Conservation (phyloP, 2,797 vertebrate species). For the Smutsia temminckii region DNA sequence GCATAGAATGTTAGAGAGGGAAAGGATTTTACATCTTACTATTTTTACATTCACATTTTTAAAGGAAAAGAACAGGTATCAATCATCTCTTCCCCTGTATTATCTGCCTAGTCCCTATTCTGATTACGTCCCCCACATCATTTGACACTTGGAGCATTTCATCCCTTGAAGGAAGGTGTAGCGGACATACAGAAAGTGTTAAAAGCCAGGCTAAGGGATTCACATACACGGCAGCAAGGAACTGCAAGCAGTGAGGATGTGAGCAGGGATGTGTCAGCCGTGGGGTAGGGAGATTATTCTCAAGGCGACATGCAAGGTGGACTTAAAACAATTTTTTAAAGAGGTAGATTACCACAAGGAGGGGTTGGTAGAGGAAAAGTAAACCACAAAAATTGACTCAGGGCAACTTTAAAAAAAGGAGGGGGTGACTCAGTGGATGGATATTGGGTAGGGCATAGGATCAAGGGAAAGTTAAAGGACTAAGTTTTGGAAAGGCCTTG, state of each 20-base stretch:
- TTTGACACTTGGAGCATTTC: background rate
- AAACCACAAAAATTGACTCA: background rate
- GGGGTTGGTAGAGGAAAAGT: background rate
- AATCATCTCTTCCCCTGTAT: background rate
- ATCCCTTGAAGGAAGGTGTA: background rate
- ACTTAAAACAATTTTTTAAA: background rate
- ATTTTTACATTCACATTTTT: background rate
- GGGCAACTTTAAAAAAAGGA: background rate
- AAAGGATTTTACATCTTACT: background rate
- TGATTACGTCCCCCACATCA: background rate
- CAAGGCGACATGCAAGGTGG: background rate
- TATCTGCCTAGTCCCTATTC: background rate
- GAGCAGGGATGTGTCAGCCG: background rate
- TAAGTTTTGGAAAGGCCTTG: background rate
- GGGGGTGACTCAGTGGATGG: background rate
- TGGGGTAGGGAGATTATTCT: background rate
- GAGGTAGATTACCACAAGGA: background rate
- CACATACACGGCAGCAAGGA: background rate
- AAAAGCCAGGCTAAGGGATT: background rate
- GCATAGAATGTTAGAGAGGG: background rate
- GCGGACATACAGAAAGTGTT: background rate
- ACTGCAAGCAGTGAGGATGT: background rate
- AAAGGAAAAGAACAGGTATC: background rate
- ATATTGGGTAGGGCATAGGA: background rate
- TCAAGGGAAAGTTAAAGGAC: background rate